A percentile compares a stretch with the other conserved stretches of the same genome.
Evolutionary conservation across 2,113 vertebrate species (phyloP).

Genomic region (Naja naja): DNA sequence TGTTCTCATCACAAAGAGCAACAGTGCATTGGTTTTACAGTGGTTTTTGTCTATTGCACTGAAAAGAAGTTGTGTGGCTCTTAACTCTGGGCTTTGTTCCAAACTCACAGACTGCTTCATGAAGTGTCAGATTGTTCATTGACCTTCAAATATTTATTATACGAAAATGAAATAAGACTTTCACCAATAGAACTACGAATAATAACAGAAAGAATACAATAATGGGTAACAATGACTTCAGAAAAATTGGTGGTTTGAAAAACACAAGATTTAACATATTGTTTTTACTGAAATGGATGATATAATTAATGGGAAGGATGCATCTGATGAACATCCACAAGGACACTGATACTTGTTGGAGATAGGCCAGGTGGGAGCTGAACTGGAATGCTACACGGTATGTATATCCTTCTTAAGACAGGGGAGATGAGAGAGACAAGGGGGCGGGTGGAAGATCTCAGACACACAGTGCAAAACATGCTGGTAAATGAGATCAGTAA

Average conservation of each 20-base stretch:
- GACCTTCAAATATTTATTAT: not conserved
- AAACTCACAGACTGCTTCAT: not conserved
- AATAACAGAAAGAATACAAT: not conserved
- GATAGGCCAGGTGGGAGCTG: not conserved
- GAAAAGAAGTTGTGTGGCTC: not conserved
- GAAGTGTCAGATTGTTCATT: not conserved
- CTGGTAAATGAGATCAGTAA: not conserved
- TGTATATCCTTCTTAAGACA: not conserved
- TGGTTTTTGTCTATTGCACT: not conserved
- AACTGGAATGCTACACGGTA: not conserved
- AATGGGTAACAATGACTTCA: not conserved
- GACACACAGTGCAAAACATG: not conserved
- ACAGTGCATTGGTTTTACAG: not conserved
- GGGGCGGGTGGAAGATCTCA: not conserved
- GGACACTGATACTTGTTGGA: not conserved
- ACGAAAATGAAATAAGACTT: not conserved
- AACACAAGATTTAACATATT: not conserved
- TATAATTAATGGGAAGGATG: not conserved
- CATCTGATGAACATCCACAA: not conserved
- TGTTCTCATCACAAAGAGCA: not conserved
- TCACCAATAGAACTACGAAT: not conserved
- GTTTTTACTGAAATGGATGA: not conserved
- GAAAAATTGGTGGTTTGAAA: not conserved
- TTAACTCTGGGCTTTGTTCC: not conserved
- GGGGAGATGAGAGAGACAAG: not conserved